Percentiles rank a stretch among this genome's conserved stretches.
phyloP scores from a whole-genome alignment of 1,140 invertebrate species.

The Leptinotarsa defecta region DNA sequence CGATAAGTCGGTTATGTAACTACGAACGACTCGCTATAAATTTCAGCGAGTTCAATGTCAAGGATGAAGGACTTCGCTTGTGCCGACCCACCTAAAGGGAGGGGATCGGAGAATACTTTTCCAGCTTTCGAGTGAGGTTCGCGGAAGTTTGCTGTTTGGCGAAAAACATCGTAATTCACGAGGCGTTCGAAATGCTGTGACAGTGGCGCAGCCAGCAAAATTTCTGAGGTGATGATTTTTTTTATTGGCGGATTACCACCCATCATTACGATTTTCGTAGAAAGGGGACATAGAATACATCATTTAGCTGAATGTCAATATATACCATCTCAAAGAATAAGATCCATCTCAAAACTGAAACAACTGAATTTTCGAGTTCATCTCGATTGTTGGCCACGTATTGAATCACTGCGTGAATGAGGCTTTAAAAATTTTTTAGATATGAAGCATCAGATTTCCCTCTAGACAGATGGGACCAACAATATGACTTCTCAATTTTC shows the following conservation, averaged over 20 bases:
- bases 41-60: slow-evolving; percentile 19
- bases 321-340: too few species aligned
- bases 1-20: slow-evolving; percentile 18
- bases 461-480: too few species aligned
- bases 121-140: slow-evolving; percentile 4
- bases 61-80: slow-evolving; percentile 18
- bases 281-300: too few species aligned
- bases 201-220: background rate
- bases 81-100: background rate
- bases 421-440: too few species aligned
- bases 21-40: slow-evolving; percentile 10
- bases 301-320: too few species aligned
- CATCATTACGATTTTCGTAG: too few species aligned
- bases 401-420: too few species aligned
- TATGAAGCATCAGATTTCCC: too few species aligned
- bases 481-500: too few species aligned
- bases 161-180: slow-evolving; percentile 22
- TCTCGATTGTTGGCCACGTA: too few species aligned
- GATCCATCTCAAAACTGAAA: too few species aligned
- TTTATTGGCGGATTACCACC: background rate
- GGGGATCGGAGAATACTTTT: background rate
- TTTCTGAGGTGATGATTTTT: background rate
- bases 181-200: background rate
- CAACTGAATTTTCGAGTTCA: too few species aligned
- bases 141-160: background rate